These are phyloP conservation scores for Morus bassanus DNA, from an alignment of 2,797 vertebrate species.

Conservation along the genomic window DNA sequence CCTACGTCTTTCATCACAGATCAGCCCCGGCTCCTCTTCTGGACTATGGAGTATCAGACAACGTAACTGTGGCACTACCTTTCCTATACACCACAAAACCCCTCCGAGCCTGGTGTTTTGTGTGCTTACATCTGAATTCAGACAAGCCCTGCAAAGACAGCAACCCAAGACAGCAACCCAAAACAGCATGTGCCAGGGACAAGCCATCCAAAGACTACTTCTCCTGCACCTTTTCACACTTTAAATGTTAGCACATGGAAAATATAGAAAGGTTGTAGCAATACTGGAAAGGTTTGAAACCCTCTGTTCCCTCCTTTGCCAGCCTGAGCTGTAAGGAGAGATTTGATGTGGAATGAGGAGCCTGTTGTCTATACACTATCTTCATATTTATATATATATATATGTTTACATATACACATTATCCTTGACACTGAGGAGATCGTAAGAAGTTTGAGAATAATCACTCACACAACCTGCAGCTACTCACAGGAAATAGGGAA, in stretches of 20 bases:
- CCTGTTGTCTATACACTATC: not conserved
- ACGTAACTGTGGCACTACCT: accelerated
- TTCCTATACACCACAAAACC: not conserved
- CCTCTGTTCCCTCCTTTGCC: not conserved
- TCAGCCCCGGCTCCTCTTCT: accelerated
- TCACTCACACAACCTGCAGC: not conserved
- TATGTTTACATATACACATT: not conserved
- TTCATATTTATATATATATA: too few relatives aligned
- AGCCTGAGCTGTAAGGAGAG: not conserved
- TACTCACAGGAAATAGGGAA: not conserved
- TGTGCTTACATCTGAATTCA: not conserved
- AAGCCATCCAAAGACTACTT: not conserved
- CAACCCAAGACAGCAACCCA: accelerated
- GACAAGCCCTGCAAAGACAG: not conserved
- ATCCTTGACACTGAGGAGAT: not conserved
- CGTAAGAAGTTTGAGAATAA: not conserved
- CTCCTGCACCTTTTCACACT: not conserved
- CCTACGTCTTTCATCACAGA: accelerated
- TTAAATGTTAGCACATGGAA: not conserved
- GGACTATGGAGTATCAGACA: accelerated
- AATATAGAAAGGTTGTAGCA: not conserved
- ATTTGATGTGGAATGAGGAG: not conserved
- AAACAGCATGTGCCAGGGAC: accelerated
- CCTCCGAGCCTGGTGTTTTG: accelerated
- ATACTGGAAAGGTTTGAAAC: not conserved